Evolutionary conservation across 2,888 invertebrate species (phyloP), one percentile per base, ranked within the genome.

Genomic region (Microplitis manilae): DNA sequence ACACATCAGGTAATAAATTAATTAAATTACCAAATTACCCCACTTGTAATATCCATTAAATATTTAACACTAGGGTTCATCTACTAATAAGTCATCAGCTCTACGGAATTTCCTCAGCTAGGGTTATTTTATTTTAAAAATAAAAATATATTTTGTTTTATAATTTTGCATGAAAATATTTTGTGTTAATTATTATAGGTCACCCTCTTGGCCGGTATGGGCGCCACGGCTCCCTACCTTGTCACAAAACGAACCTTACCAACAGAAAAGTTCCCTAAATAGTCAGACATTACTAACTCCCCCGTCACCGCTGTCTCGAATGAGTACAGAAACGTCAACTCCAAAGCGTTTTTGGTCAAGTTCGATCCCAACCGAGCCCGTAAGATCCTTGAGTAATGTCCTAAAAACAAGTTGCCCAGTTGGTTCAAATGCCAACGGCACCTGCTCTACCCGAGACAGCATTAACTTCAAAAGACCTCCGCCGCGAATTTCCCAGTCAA

Each of bases 1-100:
- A 80, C 95, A 95, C 90, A 94, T 94, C 89, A 94, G 95, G 95
- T 95, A 91, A 91, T 91, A 8, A 41, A 41, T 50, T 30, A 0
- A 38, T 65, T 30, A 2, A 4, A 30, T 30, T 30, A 30, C 30
- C 30, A 0, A 30, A 30, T 30, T 30, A 30, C 30, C 30, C 30
- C 2, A 20, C 20, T 30, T 30, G 30, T 30, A 30, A 30, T 30
- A 30, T 30, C 30, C 4, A 64, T 64, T 6, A 2, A 62, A 20
- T 9, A 62, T 62, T 15, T 20, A 62, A 15, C 20, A 50, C 50
- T 50, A 50, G 50, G 50, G 13, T 13, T 50, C 50, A 50, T 50
- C 50, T 50, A 50, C 50, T 50, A 50, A 50, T 50, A 50, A 50
- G 9, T 50, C 50, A 50, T 50, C 50, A 50, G 50, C 40, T 70